Percentiles rank a stretch among this genome's conserved stretches.
phyloP scores from a whole-genome alignment of 2,797 vertebrate genomes.

The Threskiornis aethiopicus region DNA sequence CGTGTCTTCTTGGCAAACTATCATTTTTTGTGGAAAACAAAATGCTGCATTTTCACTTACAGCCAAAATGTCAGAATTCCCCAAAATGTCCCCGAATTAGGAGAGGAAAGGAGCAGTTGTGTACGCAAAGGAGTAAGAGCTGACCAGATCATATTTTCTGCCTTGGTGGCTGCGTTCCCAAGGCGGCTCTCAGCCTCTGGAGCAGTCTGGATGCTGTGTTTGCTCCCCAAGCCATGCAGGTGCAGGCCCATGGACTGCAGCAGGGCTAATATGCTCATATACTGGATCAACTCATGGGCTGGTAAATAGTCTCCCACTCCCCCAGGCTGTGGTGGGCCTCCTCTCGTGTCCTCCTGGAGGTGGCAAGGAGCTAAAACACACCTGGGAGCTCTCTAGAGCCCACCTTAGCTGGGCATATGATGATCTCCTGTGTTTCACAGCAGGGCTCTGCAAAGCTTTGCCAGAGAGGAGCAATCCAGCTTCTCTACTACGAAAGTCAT shows the following conservation, averaged over 20 bases:
- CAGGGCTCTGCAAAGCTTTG: background rate
- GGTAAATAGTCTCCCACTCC: background rate
- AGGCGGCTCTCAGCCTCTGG: background rate
- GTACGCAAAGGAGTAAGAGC: rapidly evolving
- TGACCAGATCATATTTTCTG: background rate
- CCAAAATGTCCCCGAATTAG: background rate
- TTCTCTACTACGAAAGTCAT: background rate
- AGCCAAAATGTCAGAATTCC: background rate
- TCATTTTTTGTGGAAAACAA: background rate
- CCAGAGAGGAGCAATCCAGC: background rate
- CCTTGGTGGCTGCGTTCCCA: rapidly evolving
- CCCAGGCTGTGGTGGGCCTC: rapidly evolving
- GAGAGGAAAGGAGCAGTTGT: background rate
- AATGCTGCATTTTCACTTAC: background rate
- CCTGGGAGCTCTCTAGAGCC: background rate
- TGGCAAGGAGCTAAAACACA: background rate
- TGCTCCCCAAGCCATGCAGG: background rate
- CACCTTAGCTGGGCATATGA: background rate
- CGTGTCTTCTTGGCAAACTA: background rate
- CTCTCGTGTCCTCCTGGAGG: background rate
- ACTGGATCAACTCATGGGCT: rapidly evolving
- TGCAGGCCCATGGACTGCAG: background rate
- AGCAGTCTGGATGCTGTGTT: background rate
- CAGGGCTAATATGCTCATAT: background rate
- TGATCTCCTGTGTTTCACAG: background rate